Base-by-base conservation (phyloP, 92 coral and sea anemone genomes). In the Actinernus sp. region DNA sequence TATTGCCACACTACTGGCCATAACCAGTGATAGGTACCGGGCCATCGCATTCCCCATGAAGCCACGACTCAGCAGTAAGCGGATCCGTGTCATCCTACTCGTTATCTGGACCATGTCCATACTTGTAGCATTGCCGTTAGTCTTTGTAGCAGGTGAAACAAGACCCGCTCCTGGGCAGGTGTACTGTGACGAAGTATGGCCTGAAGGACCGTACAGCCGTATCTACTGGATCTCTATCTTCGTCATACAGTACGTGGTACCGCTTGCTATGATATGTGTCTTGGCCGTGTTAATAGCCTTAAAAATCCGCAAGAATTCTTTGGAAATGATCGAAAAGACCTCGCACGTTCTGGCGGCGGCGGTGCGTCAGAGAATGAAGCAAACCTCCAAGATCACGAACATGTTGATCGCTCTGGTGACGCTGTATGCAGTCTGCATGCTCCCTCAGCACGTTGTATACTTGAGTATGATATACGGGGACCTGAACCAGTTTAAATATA, bases 131-230 rank as follows among this genome's bases (percentile, higher is more conserved):
- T 49, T 75, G 4, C 98, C 98, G 17, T 33, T 93, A 28, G 44
- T 68, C 2, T 39, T 75, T 36, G 79, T 76, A 4, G 93, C 97
- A 1, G 96, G 97, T 5, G 66, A 68, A 16, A 45, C 48, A 19
- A 30, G 43, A 1, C 85, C 88, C 8, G 81, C 39, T 12, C 82
- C 73, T 0, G 84, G 90, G 2, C 63, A 61, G 18, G 84, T 87
- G n/a, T 93, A 69, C 71, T 93, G 98, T 31, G 97, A 90, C 46
- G 98, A 93, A 24, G 29, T 40, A 0, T 93, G 98, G 98, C 93
- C 93, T 2, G 70, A 70, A 3, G 61, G 50, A 34, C 44, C 66
- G 13, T 90, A 88, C 29, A 22, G 62, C 5, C 40, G 58, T 26
- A 55, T 83, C 21, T 93, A 93, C 23, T 93, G 98, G 98, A 93